phyloP scores from a whole-genome alignment of 2,113 vertebrate species.

The Acanthisitta chloris region DNA sequence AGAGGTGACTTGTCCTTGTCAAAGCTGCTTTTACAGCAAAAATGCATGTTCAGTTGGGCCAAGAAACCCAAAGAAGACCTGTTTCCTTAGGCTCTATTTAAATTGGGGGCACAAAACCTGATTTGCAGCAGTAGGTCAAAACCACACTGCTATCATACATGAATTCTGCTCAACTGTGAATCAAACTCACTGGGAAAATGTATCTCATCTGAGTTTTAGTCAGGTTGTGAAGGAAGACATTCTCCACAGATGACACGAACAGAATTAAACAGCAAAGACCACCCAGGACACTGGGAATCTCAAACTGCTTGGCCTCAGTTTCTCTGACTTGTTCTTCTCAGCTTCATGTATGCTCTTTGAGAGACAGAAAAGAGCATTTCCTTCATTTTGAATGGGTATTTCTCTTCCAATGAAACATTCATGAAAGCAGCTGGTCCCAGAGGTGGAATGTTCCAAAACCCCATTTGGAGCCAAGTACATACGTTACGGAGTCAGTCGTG shows the following conservation, averaged over 20 bases:
- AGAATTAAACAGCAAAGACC: slow-evolving; percentile 19
- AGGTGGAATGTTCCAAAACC: neutral
- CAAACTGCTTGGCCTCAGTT: slow-evolving; percentile 24
- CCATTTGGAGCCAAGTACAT: neutral
- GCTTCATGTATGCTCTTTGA: neutral
- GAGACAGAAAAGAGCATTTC: slow-evolving; percentile 29
- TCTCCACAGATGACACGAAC: neutral
- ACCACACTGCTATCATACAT: neutral
- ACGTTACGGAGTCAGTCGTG: neutral
- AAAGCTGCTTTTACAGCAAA: neutral
- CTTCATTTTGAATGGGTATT: neutral
- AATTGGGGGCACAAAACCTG: neutral
- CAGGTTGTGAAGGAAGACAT: slow-evolving; percentile 15
- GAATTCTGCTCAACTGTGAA: neutral
- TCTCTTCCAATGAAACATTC: neutral
- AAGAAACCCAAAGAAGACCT: neutral
- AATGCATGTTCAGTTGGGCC: neutral
- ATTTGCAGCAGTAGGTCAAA: neutral
- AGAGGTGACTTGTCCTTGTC: neutral
- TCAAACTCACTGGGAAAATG: neutral
- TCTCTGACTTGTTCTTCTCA: slow-evolving; percentile 3
- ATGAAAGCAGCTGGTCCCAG: neutral
- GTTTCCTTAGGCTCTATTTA: neutral
- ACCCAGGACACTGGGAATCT: slow-evolving; percentile 40
- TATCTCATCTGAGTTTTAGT: neutral